Percentiles rank a stretch among this genome's conserved stretches.
Evolutionary conservation across 2,797 vertebrate genomes (phyloP).

Genomic region (Cuniculus paca): DNA sequence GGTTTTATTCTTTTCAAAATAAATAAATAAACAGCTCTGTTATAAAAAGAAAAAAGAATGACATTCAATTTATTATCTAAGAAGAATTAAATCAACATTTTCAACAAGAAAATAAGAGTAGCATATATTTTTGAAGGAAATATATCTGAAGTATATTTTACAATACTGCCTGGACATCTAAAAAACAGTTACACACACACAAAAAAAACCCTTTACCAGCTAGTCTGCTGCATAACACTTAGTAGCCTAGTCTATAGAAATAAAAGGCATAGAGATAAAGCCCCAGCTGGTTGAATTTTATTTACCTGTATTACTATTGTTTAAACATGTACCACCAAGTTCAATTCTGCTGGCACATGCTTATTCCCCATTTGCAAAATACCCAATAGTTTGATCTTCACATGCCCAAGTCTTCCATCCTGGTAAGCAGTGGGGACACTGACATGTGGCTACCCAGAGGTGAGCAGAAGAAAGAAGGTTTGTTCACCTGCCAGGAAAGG

Average conservation of each 20-base stretch:
- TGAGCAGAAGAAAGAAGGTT: neutral
- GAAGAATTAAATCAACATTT: slow-evolving; percentile 50
- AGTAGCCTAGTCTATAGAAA: neutral
- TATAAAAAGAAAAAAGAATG: slow-evolving; percentile 1
- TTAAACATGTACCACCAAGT: too few relatives aligned
- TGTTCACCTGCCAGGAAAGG: slow-evolving; percentile 27
- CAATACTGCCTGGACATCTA: neutral
- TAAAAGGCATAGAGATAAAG: slow-evolving; percentile 20
- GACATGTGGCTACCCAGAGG: neutral
- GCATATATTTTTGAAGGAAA: neutral
- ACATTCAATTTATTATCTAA: neutral
- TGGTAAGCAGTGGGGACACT: neutral
- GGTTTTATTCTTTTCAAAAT: too few relatives aligned
- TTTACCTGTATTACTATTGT: slow-evolving; percentile 16
- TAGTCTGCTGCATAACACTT: neutral
- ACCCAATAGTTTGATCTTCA: neutral
- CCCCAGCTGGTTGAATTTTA: neutral
- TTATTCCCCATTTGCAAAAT: slow-evolving; percentile 49
- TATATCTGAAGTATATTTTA: neutral
- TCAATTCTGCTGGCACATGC: neutral
- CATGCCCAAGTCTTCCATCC: neutral
- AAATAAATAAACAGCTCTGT: too few relatives aligned
- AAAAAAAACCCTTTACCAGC: neutral
- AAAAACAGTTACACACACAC: neutral
- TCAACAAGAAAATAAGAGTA: neutral